These are phyloP conservation scores for Netelia melanura DNA, from an alignment of 2,888 invertebrate genomes.

Conservation along the genomic window DNA sequence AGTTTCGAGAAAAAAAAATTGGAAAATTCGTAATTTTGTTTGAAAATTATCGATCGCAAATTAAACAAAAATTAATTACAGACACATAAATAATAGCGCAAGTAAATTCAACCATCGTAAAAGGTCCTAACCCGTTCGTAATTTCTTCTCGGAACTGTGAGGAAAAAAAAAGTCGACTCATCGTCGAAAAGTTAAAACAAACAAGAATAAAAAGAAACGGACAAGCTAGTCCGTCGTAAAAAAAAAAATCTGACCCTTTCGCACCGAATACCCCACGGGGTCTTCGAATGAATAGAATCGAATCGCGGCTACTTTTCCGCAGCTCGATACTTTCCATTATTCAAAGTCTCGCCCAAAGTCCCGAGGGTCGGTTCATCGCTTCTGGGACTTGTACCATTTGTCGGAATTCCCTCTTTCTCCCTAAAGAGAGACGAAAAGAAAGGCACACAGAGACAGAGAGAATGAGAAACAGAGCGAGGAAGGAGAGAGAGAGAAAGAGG, in stretches of 20 bases:
- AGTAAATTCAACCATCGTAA: too few species aligned
- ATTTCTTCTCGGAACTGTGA: too few species aligned
- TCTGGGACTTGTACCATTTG: slow-evolving; percentile 44
- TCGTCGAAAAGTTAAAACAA: neutral
- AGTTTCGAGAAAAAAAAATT: too few species aligned
- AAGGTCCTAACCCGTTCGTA: too few species aligned
- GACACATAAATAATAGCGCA: too few species aligned
- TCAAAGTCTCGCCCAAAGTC: slow-evolving; percentile 35
- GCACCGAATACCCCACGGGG: neutral
- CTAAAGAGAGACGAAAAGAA: neutral
- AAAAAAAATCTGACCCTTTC: neutral
- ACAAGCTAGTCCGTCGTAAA: neutral
- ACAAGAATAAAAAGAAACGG: neutral
- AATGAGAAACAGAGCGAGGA: too few species aligned
- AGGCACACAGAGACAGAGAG: neutral
- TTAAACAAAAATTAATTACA: too few species aligned
- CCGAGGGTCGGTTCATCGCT: slow-evolving; percentile 49
- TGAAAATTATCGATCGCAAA: too few species aligned
- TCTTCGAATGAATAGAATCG: neutral
- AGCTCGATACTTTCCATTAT: neutral
- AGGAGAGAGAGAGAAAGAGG: neutral
- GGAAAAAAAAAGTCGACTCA: too few species aligned
- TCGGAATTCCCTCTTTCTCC: slow-evolving; percentile 47
- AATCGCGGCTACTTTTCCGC: slow-evolving; percentile 14
- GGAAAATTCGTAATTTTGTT: too few species aligned